Evolutionary conservation across 2,797 vertebrate species (phyloP).

Genomic region (Tamandua tetradactyla): DNA sequence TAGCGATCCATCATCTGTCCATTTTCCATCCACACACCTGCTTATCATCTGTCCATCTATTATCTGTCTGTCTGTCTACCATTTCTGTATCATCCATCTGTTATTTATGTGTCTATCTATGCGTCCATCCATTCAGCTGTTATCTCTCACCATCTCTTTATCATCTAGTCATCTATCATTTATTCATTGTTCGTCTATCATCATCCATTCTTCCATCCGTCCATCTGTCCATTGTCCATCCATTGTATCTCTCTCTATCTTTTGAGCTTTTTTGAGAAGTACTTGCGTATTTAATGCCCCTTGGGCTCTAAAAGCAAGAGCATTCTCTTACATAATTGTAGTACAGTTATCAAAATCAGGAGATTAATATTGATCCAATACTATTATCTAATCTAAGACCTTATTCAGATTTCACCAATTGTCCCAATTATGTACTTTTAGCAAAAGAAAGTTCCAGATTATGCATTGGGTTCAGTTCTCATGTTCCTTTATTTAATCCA

Average conservation of each 20-base stretch:
- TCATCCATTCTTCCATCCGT: too few relatives aligned
- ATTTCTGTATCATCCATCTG: neutral
- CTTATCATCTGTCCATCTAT: too few relatives aligned
- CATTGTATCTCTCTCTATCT: neutral
- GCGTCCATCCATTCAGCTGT: neutral
- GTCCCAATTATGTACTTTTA: neutral
- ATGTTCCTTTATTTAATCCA: rapidly evolving
- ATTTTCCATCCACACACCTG: neutral
- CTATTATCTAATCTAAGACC: rapidly evolving
- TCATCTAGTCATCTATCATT: neutral
- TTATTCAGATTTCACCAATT: rapidly evolving
- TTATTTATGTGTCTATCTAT: neutral
- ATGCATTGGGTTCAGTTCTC: rapidly evolving
- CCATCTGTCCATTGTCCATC: too few relatives aligned
- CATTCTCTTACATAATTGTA: neutral
- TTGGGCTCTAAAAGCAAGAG: rapidly evolving
- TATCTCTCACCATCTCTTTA: neutral
- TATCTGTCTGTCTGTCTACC: too few relatives aligned
- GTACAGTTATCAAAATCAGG: rapidly evolving
- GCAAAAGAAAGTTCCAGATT: neutral
- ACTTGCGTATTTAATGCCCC: neutral
- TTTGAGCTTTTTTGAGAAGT: neutral
- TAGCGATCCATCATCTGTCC: neutral
- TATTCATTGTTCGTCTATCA: neutral
- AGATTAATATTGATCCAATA: neutral